Evolutionary conservation across 2,888 invertebrate genomes (phyloP).

Genomic region (Rambutsinella grinnellia): DNA sequence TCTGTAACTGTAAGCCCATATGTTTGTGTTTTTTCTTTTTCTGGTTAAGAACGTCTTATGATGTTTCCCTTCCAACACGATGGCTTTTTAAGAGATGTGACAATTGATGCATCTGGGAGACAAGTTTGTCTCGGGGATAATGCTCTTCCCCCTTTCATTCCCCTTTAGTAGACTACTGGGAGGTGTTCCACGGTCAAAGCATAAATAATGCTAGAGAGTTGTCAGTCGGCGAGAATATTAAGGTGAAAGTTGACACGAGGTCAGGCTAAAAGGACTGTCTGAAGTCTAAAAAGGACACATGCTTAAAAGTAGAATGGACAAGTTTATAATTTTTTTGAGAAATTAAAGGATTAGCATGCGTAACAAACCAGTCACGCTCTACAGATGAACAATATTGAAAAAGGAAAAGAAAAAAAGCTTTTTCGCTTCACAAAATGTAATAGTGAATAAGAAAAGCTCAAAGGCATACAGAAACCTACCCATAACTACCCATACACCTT

Average conservation of each 20-base stretch:
- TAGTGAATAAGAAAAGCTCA: neutral
- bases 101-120: slow-evolving; percentile 48
- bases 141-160: slow-evolving; percentile 34
- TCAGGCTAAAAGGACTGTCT: neutral
- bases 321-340: neutral
- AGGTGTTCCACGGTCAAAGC: slow-evolving; percentile 27
- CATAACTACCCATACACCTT: slow-evolving; percentile 13
- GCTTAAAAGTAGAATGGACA: neutral
- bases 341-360: slow-evolving; percentile 51
- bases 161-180: slow-evolving; percentile 37
- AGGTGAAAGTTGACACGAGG: slow-evolving; percentile 16
- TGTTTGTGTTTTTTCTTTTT: slow-evolving; percentile 12
- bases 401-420: neutral
- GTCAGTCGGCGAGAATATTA: slow-evolving; percentile 22
- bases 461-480: neutral
- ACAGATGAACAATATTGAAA: too few relatives aligned
- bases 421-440: slow-evolving; percentile 11
- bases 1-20: too few relatives aligned
- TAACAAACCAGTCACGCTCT: slow-evolving; percentile 43
- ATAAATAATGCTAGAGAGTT: slow-evolving; percentile 28
- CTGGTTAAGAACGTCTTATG: slow-evolving; percentile 3
- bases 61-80: slow-evolving; percentile 23
- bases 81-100: slow-evolving; percentile 48
- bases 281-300: neutral
- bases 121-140: slow-evolving; percentile 44